phyloP scores from a whole-genome alignment of 64 coral and sea anemone genomes.

The Acropora tenuis region DNA sequence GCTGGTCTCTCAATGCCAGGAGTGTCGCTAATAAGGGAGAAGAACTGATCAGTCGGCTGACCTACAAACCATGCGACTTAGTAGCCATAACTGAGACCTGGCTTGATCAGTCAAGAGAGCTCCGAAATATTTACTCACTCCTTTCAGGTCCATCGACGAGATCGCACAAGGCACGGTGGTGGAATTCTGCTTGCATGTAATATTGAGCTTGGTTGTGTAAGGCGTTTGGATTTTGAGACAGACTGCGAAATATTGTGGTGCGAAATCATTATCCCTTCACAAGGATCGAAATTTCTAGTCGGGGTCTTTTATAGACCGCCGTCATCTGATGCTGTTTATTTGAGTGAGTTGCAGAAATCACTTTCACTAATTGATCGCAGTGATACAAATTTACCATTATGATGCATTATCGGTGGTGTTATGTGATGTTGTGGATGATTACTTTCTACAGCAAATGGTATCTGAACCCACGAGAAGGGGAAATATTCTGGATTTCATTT shows the following conservation, averaged over 20 bases:
- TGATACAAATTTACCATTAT: too few relatives aligned
- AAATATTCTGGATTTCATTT: too few relatives aligned
- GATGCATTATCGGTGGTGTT: too few relatives aligned
- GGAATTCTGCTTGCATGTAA: not conserved
- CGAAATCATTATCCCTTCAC: slow-evolving; percentile 1
- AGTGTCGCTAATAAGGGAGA: not conserved
- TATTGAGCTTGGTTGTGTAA: not conserved
- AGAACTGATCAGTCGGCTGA: not conserved
- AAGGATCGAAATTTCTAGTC: not conserved
- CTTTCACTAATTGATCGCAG: too few relatives aligned
- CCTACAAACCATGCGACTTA: not conserved
- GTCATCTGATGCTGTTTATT: not conserved
- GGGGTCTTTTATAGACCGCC: slow-evolving; percentile 2
- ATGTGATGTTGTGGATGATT: too few relatives aligned
- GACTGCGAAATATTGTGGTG: not conserved
- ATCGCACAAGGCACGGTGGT: slow-evolving; percentile 2
- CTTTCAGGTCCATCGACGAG: not conserved
- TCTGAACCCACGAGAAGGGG: too few relatives aligned
- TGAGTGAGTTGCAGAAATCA: too few relatives aligned
- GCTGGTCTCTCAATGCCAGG: not conserved
- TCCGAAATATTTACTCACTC: not conserved
- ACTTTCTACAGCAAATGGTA: too few relatives aligned
- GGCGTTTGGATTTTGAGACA: not conserved
- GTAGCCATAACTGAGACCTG: slow-evolving; percentile 4
- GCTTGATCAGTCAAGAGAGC: not conserved